Evolutionary conservation across 2,888 invertebrate genomes (phyloP).

Genomic region (Morpho helenor): DNA sequence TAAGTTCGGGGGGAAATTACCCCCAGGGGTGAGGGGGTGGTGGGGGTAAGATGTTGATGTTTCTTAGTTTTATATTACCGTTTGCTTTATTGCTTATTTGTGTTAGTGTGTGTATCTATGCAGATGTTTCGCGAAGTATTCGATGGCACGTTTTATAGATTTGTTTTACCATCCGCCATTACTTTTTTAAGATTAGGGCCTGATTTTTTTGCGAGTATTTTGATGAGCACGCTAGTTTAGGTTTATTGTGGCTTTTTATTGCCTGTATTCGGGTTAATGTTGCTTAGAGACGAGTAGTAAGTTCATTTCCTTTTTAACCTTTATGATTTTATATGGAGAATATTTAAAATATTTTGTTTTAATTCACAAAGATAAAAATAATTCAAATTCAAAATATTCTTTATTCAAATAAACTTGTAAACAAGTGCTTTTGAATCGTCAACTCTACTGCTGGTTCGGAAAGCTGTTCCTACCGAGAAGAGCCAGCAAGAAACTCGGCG

Average conservation of each 20-base stretch:
- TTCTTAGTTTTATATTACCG: constrained; percentile 79
- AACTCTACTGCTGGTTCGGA: no score
- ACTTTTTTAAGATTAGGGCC: constrained; percentile 34
- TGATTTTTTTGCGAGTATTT: constrained; percentile 20
- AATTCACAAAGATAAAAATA: no score
- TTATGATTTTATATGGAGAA: background rate
- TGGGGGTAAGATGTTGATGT: constrained; percentile 75
- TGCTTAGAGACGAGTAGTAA: background rate
- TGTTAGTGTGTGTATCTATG: constrained; percentile 66
- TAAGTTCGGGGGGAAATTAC: constrained; percentile 76
- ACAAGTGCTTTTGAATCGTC: no score
- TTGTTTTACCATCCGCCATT: constrained; percentile 34
- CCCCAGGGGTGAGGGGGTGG: constrained; percentile 46
- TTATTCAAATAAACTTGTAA: no score
- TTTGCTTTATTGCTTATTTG: constrained; percentile 78
- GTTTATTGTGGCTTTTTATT: constrained; percentile 23
- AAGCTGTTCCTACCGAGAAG: no score
- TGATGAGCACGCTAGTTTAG: constrained; percentile 21
- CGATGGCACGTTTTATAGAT: constrained; percentile 34
- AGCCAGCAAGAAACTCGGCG: no score
- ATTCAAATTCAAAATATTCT: no score
- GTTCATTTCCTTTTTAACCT: background rate
- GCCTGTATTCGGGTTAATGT: constrained; percentile 1
- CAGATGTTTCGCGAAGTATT: constrained; percentile 57
- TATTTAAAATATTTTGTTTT: no score